Conservation (phyloP, 2,113 vertebrate species). For the Turdus rufiventris region DNA sequence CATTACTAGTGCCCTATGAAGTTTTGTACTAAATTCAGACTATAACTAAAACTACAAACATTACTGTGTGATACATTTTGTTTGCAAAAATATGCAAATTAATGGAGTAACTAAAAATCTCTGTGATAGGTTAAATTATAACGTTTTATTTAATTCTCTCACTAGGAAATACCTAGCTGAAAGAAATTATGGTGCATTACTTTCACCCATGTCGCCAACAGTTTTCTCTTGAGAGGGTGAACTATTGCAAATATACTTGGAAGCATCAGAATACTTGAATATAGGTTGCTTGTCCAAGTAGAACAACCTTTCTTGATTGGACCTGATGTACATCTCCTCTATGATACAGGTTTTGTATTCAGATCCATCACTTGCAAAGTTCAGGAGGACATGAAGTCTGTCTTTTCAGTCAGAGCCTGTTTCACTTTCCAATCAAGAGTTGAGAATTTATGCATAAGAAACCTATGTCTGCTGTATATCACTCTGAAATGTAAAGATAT, state of each 20-base stretch:
- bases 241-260: not conserved
- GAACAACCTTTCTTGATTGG: not conserved
- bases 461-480: not conserved
- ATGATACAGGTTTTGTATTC: not conserved
- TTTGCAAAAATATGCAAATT: not conserved
- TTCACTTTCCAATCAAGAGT: not conserved
- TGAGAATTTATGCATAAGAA: not conserved
- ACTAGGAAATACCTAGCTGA: not conserved
- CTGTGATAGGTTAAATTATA: not conserved
- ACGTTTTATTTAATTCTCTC: not conserved
- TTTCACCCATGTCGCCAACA: not conserved
- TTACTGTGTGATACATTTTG: not conserved
- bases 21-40: not conserved
- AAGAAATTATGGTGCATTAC: not conserved
- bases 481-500: not conserved
- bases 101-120: not conserved
- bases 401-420: not conserved
- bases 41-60: not conserved
- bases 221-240: not conserved
- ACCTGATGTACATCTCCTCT: not conserved
- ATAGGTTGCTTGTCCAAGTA: not conserved
- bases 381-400: not conserved
- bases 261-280: not conserved
- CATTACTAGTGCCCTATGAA: not conserved
- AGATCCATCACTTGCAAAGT: not conserved